These are phyloP conservation scores for Spilosoma lubricipeda DNA, from an alignment of 2,888 invertebrate genomes.

Conservation along the genomic window DNA sequence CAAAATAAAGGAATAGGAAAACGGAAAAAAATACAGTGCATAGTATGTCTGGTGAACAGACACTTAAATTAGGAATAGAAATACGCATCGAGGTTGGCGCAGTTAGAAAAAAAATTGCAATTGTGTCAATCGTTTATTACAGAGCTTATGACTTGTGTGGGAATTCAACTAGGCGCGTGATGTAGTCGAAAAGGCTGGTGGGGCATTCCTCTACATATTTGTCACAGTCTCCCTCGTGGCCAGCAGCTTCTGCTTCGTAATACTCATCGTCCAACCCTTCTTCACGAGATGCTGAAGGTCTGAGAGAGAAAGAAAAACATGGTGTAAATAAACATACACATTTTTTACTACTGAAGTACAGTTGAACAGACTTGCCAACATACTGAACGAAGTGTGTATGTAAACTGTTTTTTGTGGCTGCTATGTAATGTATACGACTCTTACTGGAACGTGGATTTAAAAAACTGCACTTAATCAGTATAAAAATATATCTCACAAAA, in stretches of 20 bases:
- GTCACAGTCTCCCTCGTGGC: conserved; percentile 84
- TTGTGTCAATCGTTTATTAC: conserved; percentile 22
- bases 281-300: conserved; percentile 87
- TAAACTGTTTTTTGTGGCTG: too few relatives aligned
- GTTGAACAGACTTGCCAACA: too few relatives aligned
- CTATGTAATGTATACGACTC: too few relatives aligned
- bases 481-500: too few relatives aligned
- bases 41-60: too few relatives aligned
- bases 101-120: neutral
- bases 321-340: neutral
- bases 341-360: too few relatives aligned
- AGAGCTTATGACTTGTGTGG: conserved; percentile 35
- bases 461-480: too few relatives aligned
- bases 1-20: too few relatives aligned
- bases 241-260: conserved; percentile 86
- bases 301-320: conserved; percentile 51
- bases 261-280: conserved; percentile 86
- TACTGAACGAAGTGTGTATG: too few relatives aligned
- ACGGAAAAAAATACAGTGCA: too few relatives aligned
- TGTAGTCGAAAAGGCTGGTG: conserved; percentile 87
- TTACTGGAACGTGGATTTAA: too few relatives aligned
- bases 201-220: conserved; percentile 86
- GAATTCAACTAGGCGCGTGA: conserved; percentile 79
- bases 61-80: too few relatives aligned
- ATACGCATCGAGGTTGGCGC: neutral